Evolutionary conservation across 2,888 invertebrate species (phyloP).

Genomic region (Eutolmus rufibarbis): DNA sequence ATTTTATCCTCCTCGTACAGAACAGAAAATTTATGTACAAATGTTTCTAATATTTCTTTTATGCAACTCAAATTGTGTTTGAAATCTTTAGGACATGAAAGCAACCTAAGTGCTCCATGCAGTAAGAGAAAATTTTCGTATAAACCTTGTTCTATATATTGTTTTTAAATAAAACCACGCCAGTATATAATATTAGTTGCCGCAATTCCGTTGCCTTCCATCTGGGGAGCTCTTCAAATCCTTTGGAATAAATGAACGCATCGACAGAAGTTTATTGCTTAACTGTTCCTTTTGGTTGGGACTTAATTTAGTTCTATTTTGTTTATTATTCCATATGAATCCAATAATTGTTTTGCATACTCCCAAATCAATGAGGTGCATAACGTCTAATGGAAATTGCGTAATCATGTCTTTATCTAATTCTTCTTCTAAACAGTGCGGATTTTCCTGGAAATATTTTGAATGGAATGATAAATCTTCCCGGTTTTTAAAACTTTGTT

Average conservation of each 20-base stretch:
- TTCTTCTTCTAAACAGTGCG: background rate
- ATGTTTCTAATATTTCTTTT: background rate
- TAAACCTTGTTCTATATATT: conserved; percentile 4
- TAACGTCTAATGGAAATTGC: conserved; percentile 20
- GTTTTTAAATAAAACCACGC: conserved; percentile 4
- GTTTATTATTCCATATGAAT: conserved; percentile 18
- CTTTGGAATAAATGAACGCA: background rate
- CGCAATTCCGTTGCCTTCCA: conserved; percentile 13
- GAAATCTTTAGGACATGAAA: background rate
- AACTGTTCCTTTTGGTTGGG: background rate
- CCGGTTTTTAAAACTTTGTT: conserved; percentile 27
- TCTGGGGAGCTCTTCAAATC: background rate
- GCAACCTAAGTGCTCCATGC: background rate
- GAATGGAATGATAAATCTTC: background rate
- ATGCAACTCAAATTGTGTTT: background rate
- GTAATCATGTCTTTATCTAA: conserved; percentile 17
- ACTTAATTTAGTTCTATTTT: background rate
- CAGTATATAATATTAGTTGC: background rate
- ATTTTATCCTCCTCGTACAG: background rate
- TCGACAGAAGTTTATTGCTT: background rate
- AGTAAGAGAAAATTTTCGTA: conserved; percentile 14
- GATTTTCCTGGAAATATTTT: background rate
- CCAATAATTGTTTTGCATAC: background rate
- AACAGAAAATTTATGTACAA: background rate
- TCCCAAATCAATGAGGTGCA: conserved; percentile 15